phyloP scores from a whole-genome alignment of 1,140 invertebrate species.

The Thereuonema tuberculata region DNA sequence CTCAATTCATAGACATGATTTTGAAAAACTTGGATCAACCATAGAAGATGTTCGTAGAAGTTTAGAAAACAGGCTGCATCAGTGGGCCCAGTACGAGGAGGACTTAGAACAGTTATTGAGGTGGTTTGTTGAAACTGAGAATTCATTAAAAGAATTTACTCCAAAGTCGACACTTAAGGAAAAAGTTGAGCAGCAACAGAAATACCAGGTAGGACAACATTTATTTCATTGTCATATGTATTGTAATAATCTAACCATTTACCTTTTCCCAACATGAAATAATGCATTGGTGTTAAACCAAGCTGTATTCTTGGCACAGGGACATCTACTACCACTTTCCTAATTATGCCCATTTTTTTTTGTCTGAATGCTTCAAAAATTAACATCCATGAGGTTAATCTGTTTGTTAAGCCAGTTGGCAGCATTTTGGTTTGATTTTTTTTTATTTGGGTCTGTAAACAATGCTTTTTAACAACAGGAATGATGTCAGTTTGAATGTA shows the following conservation, averaged over 20 bases:
- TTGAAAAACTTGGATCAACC: conserved; percentile 63
- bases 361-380: too few species aligned
- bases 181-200: conserved; percentile 75
- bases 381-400: too few species aligned
- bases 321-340: too few species aligned
- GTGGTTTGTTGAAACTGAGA: conserved; percentile 77
- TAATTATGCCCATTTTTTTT: conserved; percentile 11
- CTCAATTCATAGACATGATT: conserved; percentile 42
- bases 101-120: conserved; percentile 63
- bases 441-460: too few species aligned
- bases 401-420: too few species aligned
- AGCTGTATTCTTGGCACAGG: too few species aligned
- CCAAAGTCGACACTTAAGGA: conserved; percentile 72
- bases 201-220: conserved; percentile 60
- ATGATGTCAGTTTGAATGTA: too few species aligned
- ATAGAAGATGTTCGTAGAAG: conserved; percentile 58
- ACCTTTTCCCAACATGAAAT: too few species aligned
- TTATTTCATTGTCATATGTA: not conserved
- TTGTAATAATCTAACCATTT: not conserved
- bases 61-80: conserved; percentile 67
- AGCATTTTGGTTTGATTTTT: too few species aligned
- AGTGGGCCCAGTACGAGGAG: conserved; percentile 82
- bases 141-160: conserved; percentile 68
- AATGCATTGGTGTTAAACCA: too few species aligned
- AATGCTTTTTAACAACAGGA: too few species aligned